Percentiles rank a stretch among this genome's conserved stretches.
Conservation (phyloP, 2,797 vertebrate species). For the Tangara arthus region DNA sequence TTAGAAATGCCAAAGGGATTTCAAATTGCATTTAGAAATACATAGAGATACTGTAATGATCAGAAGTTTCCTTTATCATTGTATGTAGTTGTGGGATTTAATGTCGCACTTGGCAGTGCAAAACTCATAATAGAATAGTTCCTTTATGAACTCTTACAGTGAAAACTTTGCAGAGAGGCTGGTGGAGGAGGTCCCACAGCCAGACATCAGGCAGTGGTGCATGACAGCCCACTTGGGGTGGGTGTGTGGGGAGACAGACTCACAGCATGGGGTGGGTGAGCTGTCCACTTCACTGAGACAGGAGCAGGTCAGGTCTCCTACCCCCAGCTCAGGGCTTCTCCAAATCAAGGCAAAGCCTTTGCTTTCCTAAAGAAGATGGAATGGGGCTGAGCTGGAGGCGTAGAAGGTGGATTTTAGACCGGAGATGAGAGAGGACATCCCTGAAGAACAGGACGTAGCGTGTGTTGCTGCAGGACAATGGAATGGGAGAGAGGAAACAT, state of each 20-base stretch:
- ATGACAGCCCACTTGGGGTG: rapidly evolving
- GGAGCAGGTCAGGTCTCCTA: not conserved
- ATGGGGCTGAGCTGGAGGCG: not conserved
- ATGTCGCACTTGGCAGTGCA: not conserved
- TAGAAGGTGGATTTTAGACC: not conserved
- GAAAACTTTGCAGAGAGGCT: not conserved
- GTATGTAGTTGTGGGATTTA: not conserved
- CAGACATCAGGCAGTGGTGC: rapidly evolving
- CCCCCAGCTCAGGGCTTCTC: not conserved
- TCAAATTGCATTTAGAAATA: not conserved
- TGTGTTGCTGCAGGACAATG: not conserved
- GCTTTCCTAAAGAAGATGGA: not conserved
- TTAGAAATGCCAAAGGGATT: not conserved
- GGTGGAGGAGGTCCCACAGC: not conserved
- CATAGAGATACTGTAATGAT: not conserved
- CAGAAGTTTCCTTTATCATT: not conserved
- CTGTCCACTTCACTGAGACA: not conserved
- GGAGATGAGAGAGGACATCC: too few relatives aligned
- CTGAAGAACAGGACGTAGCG: not conserved
- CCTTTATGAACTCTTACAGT: not conserved
- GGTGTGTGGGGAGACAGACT: rapidly evolving
- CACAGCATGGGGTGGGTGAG: not conserved
- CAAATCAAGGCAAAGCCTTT: not conserved
- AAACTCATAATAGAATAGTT: not conserved
- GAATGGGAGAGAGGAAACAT: not conserved